Evolutionary conservation across 2,113 vertebrate genomes (phyloP).

Genomic region (Gymnobelideus leadbeateri): DNA sequence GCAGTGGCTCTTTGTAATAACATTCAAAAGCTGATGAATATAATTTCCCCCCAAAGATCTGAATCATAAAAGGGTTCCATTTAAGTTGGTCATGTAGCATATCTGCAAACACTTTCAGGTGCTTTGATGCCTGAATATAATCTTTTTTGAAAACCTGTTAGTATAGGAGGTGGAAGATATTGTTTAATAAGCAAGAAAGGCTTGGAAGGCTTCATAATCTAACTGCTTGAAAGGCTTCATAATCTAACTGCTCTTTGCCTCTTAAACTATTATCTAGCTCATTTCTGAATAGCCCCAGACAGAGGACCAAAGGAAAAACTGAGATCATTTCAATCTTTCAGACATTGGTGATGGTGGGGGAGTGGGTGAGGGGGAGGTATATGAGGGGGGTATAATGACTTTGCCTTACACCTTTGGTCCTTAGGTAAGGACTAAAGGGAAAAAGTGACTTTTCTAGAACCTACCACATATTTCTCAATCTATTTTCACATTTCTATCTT

Average conservation of each 20-base stretch:
- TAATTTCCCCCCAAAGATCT: background rate
- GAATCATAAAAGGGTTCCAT: background rate
- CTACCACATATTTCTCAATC: background rate
- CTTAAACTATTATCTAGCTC: slow-evolving; percentile 1
- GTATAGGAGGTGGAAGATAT: slow-evolving; percentile 31
- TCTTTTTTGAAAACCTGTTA: slow-evolving; percentile 38
- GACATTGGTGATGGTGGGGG: background rate
- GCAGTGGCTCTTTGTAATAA: background rate
- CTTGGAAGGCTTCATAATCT: slow-evolving; percentile 22
- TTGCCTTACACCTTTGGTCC: background rate
- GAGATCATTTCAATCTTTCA: background rate
- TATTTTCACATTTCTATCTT: slow-evolving; percentile 57
- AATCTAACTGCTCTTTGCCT: too few relatives aligned
- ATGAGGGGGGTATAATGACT: background rate
- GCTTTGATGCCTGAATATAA: background rate
- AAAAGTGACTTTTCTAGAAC: background rate
- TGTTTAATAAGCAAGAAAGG: slow-evolving; percentile 11
- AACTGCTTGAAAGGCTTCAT: too few relatives aligned
- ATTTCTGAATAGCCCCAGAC: slow-evolving; percentile 27
- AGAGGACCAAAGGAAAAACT: slow-evolving; percentile 11
- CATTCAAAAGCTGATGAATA: background rate
- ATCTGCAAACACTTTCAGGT: slow-evolving; percentile 44
- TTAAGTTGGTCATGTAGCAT: slow-evolving; percentile 25
- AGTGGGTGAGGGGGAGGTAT: background rate
- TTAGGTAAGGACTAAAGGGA: background rate